Percentiles rank a stretch among this genome's conserved stretches.
phyloP scores from a whole-genome alignment of 2,113 vertebrate species.

The Gavialis gangeticus region DNA sequence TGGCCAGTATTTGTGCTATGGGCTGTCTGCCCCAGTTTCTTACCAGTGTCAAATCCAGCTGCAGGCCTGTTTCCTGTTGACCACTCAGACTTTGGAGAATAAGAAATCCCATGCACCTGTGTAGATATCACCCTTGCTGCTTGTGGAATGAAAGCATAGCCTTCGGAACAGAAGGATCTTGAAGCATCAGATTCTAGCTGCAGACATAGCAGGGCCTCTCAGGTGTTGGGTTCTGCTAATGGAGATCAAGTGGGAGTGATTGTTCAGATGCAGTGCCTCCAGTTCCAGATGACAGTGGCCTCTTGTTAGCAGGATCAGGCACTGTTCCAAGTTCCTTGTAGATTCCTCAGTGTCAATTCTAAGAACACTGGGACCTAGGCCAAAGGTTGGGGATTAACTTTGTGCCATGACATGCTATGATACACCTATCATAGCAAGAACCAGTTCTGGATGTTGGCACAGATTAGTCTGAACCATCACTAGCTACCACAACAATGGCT shows the following conservation, averaged over 20 bases:
- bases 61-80: slow-evolving; percentile 16
- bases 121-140: slow-evolving; percentile 37
- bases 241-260: not conserved
- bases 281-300: fast-evolving
- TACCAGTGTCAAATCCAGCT: slow-evolving; percentile 15
- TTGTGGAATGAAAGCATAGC: not conserved
- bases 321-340: not conserved
- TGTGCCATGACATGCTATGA: fast-evolving
- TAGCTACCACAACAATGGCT: not conserved
- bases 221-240: not conserved
- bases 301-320: not conserved
- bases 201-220: fast-evolving
- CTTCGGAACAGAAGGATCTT: not conserved
- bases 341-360: fast-evolving
- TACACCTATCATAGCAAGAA: not conserved
- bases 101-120: slow-evolving; percentile 1
- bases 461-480: not conserved
- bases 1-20: not conserved
- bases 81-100: slow-evolving; percentile 28
- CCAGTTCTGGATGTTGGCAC: not conserved
- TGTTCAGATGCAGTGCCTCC: not conserved
- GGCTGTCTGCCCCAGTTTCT: slow-evolving; percentile 3
- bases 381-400: not conserved
- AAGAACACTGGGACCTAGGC: not conserved
- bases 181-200: not conserved